Conservation (phyloP, 2,113 vertebrate genomes). For the Aramus guarauna region DNA sequence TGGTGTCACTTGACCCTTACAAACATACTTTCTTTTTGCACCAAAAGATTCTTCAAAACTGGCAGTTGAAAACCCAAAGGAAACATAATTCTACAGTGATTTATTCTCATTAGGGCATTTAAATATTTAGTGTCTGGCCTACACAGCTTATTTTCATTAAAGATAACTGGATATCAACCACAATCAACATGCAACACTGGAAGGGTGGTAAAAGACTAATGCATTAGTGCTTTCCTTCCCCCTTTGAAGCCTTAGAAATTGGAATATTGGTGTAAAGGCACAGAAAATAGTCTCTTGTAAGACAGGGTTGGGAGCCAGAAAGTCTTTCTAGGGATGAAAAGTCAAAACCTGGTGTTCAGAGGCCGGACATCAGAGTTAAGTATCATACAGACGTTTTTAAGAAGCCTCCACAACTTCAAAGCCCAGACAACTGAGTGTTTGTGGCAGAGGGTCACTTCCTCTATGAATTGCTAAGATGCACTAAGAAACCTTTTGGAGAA, state of each 20-base stretch:
- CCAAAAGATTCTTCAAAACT: background rate
- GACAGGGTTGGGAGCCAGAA: background rate
- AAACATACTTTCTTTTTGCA: background rate
- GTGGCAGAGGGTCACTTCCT: slow-evolving; percentile 65
- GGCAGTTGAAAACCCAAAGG: background rate
- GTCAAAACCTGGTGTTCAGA: slow-evolving; percentile 37
- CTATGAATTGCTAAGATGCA: slow-evolving; percentile 37
- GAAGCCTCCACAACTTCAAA: slow-evolving; percentile 61
- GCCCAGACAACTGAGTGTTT: slow-evolving; percentile 32
- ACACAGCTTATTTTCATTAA: background rate
- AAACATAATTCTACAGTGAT: background rate
- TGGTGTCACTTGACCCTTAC: background rate
- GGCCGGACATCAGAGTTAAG: background rate
- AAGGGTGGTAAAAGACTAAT: background rate
- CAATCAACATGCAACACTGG: background rate
- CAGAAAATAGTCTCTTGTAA: background rate
- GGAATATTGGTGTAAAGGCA: background rate
- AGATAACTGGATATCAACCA: background rate
- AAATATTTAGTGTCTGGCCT: background rate
- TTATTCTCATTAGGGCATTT: background rate
- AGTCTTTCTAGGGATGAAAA: background rate
- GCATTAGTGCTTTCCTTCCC: background rate
- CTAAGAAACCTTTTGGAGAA: slow-evolving; percentile 24
- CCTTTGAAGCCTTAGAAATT: background rate
- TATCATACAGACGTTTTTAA: background rate